Conservation (phyloP, 2,797 vertebrate genomes). For the Alauda arvensis region DNA sequence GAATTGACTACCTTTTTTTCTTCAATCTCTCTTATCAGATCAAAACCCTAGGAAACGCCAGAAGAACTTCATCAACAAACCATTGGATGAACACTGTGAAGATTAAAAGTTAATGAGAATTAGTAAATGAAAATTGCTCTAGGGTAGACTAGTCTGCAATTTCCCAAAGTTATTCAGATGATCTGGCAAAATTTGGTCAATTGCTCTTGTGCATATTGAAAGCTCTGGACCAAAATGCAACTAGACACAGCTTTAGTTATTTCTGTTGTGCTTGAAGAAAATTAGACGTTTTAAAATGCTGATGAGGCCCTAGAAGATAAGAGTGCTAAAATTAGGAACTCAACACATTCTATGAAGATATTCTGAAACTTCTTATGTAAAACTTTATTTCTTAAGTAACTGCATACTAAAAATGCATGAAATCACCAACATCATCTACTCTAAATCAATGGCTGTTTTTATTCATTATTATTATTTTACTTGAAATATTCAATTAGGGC, state of each 20-base stretch:
- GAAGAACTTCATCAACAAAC: neutral
- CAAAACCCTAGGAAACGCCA: neutral
- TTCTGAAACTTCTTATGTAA: constrained; percentile 20
- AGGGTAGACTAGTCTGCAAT: neutral
- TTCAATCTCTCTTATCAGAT: neutral
- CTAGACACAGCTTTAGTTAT: constrained; percentile 41
- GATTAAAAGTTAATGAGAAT: neutral
- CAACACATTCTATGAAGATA: neutral
- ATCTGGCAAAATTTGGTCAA: constrained; percentile 28
- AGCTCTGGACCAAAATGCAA: constrained; percentile 20
- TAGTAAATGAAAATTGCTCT: neutral
- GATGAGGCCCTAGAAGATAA: constrained; percentile 33
- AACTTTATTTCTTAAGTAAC: neutral
- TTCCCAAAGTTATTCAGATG: constrained; percentile 8
- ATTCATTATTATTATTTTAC: neutral
- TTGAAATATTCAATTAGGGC: neutral
- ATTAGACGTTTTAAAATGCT: constrained; percentile 27
- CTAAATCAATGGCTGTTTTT: neutral
- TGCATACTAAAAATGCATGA: neutral
- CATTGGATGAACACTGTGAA: neutral
- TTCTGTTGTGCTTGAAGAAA: constrained; percentile 48
- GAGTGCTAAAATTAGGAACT: constrained; percentile 44
- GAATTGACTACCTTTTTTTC: neutral
- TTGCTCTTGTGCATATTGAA: neutral
- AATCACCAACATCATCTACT: neutral